Evolutionary conservation across 2,888 invertebrate genomes (phyloP), one percentile per base, ranked within the genome.

Genomic region (Poecilobothrus nobilitatus): DNA sequence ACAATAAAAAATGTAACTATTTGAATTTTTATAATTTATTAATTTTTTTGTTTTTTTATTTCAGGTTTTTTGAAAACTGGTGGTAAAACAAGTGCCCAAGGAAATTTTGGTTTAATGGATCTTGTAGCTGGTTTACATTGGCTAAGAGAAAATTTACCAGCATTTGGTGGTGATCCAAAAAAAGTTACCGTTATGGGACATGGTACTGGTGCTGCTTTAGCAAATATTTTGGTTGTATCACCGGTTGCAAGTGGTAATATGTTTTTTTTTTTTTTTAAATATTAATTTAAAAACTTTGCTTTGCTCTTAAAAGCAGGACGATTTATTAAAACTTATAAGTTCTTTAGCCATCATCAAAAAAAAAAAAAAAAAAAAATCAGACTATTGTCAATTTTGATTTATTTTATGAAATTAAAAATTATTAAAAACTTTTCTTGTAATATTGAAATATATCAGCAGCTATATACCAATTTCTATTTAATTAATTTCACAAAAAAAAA

Each of bases 71-170:
- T 94, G 79, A 94, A 94, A 84, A 94, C 94, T 75, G 93, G 94
- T 77, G 88, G 92, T 78, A 91, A 91, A 82, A 91, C 91, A 76
- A 92, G 91, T 78, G 91, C 92, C 73, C 94, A 94, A 83, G 93
- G 94, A 78, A 94, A 94, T 84, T 94, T 93, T 79, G 94, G 94
- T 70, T 86, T 94, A 76, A 92, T 94, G 92, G 94, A 94, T 83
- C 85, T 94, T 73, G 92, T 96, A 71, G 97, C 97, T 27, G 97
- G 97, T 20, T 86, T 99, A 68, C 96, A 97, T 80, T 98, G 98
- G 97, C 86, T 99, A 69, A 88, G 93, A 76, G 95, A 95, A 81
- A 97, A 98, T 83, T 86, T 98, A 70, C 93, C 91, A 4, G 91
- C 93, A 1, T 98, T 99, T 80, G 96, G 96, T 27, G 98, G 98